Conservation (phyloP, 2,113 vertebrate species). For the Thinocorus orbignyianus region DNA sequence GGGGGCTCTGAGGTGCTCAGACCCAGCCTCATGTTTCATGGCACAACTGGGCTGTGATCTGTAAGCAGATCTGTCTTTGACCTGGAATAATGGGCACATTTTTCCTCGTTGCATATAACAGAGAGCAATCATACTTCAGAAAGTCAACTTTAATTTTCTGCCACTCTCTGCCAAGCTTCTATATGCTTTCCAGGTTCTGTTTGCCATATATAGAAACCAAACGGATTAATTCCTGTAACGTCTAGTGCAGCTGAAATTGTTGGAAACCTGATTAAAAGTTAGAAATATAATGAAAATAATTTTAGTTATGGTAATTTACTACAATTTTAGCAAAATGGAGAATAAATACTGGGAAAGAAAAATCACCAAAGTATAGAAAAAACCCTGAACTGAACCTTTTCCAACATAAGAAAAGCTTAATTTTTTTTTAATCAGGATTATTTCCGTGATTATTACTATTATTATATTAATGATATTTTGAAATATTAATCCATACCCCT, state of each 20-base stretch:
- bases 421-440: neutral
- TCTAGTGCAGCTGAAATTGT: neutral
- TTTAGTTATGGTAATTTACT: neutral
- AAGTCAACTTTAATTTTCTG: neutral
- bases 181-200: neutral
- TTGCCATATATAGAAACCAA: neutral
- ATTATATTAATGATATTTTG: neutral
- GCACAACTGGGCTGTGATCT: neutral
- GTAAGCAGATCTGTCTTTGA: neutral
- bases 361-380: neutral
- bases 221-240: neutral
- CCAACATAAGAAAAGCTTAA: neutral
- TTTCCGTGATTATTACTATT: neutral
- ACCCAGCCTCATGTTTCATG: neutral
- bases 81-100: neutral
- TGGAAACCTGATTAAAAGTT: neutral
- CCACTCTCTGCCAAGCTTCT: neutral
- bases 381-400: neutral
- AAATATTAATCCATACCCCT: neutral
- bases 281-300: neutral
- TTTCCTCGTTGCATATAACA: neutral
- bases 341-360: neutral
- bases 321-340: neutral
- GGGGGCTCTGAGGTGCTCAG: neutral
- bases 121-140: neutral